Evolutionary conservation across 2,113 vertebrate genomes (phyloP).

Genomic region (Lepus europaeus): DNA sequence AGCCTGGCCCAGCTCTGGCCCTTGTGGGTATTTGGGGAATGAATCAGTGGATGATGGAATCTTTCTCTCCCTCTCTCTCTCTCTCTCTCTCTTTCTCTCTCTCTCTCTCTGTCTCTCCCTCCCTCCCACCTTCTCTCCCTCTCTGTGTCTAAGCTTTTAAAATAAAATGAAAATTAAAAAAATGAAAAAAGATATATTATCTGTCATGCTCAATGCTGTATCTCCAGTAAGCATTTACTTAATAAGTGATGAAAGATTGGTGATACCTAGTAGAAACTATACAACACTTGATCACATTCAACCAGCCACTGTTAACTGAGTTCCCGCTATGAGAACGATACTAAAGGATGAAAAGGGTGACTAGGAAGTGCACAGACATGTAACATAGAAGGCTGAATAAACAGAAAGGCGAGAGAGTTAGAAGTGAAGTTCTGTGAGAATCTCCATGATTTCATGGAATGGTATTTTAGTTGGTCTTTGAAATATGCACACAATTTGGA

Average conservation of each 20-base stretch:
- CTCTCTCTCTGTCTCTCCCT: not conserved
- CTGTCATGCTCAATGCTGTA: not conserved
- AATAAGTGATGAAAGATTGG: not conserved
- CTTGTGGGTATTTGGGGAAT: no score
- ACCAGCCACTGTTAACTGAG: slow-evolving; percentile 46
- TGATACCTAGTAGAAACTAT: not conserved
- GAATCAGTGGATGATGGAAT: no score
- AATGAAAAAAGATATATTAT: not conserved
- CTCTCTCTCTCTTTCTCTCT: no score
- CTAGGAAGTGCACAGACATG: not conserved
- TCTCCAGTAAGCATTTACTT: slow-evolving; percentile 26
- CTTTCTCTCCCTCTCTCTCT: no score
- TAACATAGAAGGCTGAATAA: not conserved
- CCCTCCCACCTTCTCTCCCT: no score
- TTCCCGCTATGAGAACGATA: not conserved
- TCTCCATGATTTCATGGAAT: not conserved
- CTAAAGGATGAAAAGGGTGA: not conserved
- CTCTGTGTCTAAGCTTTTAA: no score
- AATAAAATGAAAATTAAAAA: no score
- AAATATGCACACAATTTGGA: not conserved
- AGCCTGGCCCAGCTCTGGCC: no score
- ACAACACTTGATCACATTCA: not conserved
- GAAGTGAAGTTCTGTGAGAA: not conserved
- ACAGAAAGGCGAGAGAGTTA: slow-evolving; percentile 27
- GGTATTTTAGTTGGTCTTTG: not conserved